Base-by-base conservation (phyloP, 1,140 invertebrate genomes). In the Idris sp. region DNA sequence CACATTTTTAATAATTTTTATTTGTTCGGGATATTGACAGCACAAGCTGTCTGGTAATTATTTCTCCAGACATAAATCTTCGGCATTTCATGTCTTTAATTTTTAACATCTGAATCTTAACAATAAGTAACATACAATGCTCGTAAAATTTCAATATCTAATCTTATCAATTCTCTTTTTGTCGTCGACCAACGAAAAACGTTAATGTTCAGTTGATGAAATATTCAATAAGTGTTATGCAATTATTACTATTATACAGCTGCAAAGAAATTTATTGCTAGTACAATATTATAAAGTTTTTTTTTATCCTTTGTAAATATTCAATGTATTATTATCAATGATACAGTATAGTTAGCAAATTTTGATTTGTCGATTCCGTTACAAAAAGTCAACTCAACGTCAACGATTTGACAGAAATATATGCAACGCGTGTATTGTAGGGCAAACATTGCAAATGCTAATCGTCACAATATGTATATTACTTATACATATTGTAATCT, bases 391-490 rank as follows among this genome's bases (percentile, higher is more conserved):
- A 16, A 48, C 33, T 49, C 35, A 49, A 61, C 25, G 35, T 35
- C 44, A 61, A 62, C 22, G 35, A 51, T 51, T 46, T 41, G 46
- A 51, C 36, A 51, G 44, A 62, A 49, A 44, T 44, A 22, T 65
- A 54, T 53, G 61, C 48, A 9, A 44, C 30, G 26, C 30, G 26
- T 54, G 61, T 65, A 65, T 65, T 65, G 61, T 46, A 46, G 41
- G 18, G 31, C 36, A 54, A 65, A 54, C 49, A 65, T 65, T 64
- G 48, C 61, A 35, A 65, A 65, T 65, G 49, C 61, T 65, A 65
- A 65, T 65, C 31, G 49, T 54, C 41, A 25, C 61, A 65, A 65
- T 65, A 65, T 65, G 49, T 46, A 54, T 65, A 65, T 65, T 54
- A 35, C 31, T 54, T 28, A 26, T 44, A 49, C 28, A 30, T 46